These are phyloP conservation scores for Zaprionus vittiger DNA, from an alignment of 1,140 invertebrate species.

Conservation along the genomic window DNA sequence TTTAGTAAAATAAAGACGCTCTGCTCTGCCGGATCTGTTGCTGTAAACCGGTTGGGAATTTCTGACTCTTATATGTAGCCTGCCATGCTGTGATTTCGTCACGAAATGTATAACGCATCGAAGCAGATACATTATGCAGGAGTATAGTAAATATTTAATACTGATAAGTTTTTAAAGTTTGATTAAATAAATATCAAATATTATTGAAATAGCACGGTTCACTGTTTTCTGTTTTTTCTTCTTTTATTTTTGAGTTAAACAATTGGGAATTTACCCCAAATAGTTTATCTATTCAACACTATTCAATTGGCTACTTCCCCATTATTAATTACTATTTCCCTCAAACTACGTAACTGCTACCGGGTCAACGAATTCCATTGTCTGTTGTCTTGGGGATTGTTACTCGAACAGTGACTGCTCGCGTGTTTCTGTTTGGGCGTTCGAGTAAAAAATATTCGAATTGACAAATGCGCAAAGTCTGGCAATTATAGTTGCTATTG, in stretches of 20 bases:
- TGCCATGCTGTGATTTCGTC: neutral
- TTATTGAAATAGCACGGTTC: too few relatives aligned
- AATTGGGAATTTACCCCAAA: neutral
- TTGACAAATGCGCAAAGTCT: constrained; percentile 8
- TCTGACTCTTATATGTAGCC: neutral
- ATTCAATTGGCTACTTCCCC: neutral
- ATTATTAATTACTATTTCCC: neutral
- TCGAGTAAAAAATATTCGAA: constrained; percentile 9
- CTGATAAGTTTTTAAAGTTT: neutral
- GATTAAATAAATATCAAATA: too few relatives aligned
- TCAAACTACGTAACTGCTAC: constrained; percentile 12
- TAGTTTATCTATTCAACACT: neutral
- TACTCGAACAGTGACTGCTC: constrained; percentile 5
- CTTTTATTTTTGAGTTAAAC: neutral
- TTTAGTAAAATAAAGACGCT: neutral
- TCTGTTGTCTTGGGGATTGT: neutral
- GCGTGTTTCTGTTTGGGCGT: constrained; percentile 20
- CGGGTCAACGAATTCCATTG: constrained; percentile 32
- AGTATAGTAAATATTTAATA: neutral
- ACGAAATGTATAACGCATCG: neutral
- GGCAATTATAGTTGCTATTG: constrained; percentile 11
- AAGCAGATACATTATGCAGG: neutral
- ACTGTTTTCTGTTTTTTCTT: too few relatives aligned
- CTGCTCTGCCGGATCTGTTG: constrained; percentile 7
- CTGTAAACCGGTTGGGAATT: constrained; percentile 31